A percentile compares a stretch with the other conserved stretches of the same genome.
These are phyloP conservation scores for Thymelicus acteon DNA, from an alignment of 2,888 invertebrate species.

Conservation along the genomic window DNA sequence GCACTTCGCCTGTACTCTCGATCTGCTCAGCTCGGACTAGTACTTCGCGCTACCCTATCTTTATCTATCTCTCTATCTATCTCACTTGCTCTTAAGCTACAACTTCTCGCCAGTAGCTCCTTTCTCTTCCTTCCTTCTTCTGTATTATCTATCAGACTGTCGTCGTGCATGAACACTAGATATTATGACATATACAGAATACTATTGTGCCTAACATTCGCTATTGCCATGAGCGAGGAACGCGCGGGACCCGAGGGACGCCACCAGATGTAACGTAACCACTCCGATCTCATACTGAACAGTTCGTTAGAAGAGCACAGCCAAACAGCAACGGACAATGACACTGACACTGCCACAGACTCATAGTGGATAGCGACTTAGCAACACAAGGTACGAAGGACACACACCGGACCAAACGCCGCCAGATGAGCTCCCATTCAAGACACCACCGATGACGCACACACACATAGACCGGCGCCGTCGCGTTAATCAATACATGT, in stretches of 20 bases:
- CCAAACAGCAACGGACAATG: conserved; percentile 72
- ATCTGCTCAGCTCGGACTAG: conserved; percentile 80
- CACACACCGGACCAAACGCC: conserved; percentile 48
- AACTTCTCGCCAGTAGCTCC: conserved; percentile 80
- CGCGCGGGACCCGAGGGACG: conserved; percentile 72
- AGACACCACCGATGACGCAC: conserved; percentile 73
- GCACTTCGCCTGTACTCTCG: conserved; percentile 73
- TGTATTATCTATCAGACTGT: conserved; percentile 79
- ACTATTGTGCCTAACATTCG: conserved; percentile 78
- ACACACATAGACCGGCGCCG: conserved; percentile 79
- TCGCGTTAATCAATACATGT: conserved; percentile 88
- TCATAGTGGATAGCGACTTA: conserved; percentile 73
- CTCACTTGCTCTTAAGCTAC: conserved; percentile 80
- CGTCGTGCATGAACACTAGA: conserved; percentile 85
- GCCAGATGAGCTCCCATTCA: conserved; percentile 47
- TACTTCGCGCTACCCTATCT: conserved; percentile 77
- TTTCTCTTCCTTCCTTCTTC: conserved; percentile 81
- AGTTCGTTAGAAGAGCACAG: conserved; percentile 65
- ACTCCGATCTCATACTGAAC: conserved; percentile 60
- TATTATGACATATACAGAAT: conserved; percentile 81
- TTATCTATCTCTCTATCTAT: conserved; percentile 80
- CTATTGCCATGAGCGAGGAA: conserved; percentile 71
- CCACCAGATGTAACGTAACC: conserved; percentile 65
- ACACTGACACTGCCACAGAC: conserved; percentile 76
- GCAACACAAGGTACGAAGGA: conserved; percentile 72